Conservation (phyloP, 2,113 vertebrate genomes). For the Thalassarche chlororhynchos region DNA sequence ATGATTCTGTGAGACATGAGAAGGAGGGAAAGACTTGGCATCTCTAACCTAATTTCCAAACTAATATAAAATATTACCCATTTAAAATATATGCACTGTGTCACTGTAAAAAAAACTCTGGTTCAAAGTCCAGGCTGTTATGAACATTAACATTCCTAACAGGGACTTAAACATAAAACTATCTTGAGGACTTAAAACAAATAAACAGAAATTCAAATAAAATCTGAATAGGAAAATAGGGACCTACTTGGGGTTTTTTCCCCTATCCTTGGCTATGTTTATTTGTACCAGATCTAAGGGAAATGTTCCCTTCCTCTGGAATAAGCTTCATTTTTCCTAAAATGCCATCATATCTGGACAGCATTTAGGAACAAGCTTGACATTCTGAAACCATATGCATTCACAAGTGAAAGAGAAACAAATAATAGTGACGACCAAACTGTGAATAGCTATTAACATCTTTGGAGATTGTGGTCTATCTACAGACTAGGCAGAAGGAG, state of each 20-base stretch:
- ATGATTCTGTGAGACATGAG: background rate
- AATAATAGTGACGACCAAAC: background rate
- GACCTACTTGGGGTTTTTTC: background rate
- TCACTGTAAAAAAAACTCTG: background rate
- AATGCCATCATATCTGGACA: background rate
- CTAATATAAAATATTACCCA: background rate
- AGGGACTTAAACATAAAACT: background rate
- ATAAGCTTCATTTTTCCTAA: background rate
- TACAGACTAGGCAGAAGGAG: background rate
- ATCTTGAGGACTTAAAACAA: background rate
- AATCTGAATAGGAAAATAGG: background rate
- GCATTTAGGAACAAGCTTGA: background rate
- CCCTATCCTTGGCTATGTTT: background rate
- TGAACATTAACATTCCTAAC: background rate
- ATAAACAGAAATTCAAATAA: background rate
- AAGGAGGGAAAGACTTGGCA: background rate
- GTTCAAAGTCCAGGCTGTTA: background rate
- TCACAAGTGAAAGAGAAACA: constrained; percentile 34
- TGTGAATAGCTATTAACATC: constrained; percentile 16
- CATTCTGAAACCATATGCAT: background rate
- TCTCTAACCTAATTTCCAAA: background rate
- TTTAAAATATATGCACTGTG: background rate
- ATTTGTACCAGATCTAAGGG: background rate
- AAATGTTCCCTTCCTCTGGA: background rate
- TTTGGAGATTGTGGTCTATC: background rate